phyloP scores from a whole-genome alignment of 1,140 invertebrate species.

The Galleria mellonella region DNA sequence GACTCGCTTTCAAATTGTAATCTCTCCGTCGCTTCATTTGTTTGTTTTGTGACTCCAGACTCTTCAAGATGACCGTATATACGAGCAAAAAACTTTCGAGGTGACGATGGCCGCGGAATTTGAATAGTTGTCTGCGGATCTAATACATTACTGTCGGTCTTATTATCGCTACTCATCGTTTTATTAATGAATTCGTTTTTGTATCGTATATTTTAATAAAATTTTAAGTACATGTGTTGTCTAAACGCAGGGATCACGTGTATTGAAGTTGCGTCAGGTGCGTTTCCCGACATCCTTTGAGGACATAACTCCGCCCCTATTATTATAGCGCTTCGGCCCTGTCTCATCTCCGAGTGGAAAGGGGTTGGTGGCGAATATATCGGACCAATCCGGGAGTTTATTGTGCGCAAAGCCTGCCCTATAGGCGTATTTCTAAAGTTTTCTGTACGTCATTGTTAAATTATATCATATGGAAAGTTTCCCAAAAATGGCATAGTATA shows the following conservation, averaged over 20 bases:
- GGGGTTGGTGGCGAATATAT: conserved; percentile 30
- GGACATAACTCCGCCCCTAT: conserved; percentile 33
- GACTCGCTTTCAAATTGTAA: conserved; percentile 49
- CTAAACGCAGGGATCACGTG: conserved; percentile 31
- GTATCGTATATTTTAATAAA: not conserved
- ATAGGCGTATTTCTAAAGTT: conserved; percentile 26
- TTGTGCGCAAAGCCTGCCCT: conserved; percentile 22
- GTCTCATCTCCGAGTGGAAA: conserved; percentile 24
- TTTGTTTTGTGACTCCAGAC: conserved; percentile 15
- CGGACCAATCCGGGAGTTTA: conserved; percentile 33
- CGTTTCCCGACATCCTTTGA: conserved; percentile 21
- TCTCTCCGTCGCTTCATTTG: conserved; percentile 6
- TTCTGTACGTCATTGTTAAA: not conserved
- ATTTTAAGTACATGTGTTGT: conserved; percentile 36
- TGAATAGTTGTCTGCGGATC: conserved; percentile 17
- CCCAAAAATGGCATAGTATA: too few relatives aligned
- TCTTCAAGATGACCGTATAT: conserved; percentile 79
- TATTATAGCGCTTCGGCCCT: conserved; percentile 9
- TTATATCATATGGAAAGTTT: too few relatives aligned
- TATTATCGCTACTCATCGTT: conserved; percentile 23
- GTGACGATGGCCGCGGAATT: conserved; percentile 76
- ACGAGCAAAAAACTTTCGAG: conserved; percentile 79
- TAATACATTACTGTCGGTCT: conserved; percentile 4
- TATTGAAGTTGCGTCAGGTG: conserved; percentile 49
- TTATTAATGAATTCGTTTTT: not conserved